Conservation (phyloP, 2,888 invertebrate species). For the Campoplex capitator region DNA sequence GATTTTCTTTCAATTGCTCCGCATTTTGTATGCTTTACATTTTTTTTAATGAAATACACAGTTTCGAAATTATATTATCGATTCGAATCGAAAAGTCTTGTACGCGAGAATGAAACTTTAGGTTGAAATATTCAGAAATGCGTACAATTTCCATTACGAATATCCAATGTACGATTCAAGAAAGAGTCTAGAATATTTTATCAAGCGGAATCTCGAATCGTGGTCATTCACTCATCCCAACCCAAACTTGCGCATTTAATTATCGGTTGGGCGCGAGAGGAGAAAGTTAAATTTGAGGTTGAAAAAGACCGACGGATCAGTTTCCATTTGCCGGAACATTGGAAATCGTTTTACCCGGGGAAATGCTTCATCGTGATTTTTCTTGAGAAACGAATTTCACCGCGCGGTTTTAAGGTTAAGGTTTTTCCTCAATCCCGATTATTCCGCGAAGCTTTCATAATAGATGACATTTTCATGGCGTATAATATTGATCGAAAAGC, state of each 20-base stretch:
- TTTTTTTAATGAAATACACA: neutral
- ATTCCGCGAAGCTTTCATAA: constrained; percentile 41
- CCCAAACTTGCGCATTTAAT: constrained; percentile 59
- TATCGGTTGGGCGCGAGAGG: constrained; percentile 29
- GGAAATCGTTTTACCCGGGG: constrained; percentile 51
- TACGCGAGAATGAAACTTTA: neutral
- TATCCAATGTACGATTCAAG: neutral
- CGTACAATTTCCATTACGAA: neutral
- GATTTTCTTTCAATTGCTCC: neutral
- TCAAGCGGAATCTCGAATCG: neutral
- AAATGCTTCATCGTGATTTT: constrained; percentile 28
- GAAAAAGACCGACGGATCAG: constrained; percentile 49
- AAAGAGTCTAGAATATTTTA: neutral
- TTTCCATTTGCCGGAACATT: constrained; percentile 56
- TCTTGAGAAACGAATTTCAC: constrained; percentile 12
- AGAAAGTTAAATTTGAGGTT: constrained; percentile 8
- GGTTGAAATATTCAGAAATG: neutral
- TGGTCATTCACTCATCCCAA: constrained; percentile 22
- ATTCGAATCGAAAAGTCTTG: neutral
- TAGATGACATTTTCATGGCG: constrained; percentile 48
- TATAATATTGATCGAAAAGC: constrained; percentile 56
- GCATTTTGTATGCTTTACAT: neutral
- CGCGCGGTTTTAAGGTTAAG: neutral
- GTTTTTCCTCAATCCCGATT: constrained; percentile 39
- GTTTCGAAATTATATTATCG: neutral